A percentile compares a stretch with the other conserved stretches of the same genome.
phyloP scores from a whole-genome alignment of 2,797 vertebrate species.

The Muscicapa comitata region DNA sequence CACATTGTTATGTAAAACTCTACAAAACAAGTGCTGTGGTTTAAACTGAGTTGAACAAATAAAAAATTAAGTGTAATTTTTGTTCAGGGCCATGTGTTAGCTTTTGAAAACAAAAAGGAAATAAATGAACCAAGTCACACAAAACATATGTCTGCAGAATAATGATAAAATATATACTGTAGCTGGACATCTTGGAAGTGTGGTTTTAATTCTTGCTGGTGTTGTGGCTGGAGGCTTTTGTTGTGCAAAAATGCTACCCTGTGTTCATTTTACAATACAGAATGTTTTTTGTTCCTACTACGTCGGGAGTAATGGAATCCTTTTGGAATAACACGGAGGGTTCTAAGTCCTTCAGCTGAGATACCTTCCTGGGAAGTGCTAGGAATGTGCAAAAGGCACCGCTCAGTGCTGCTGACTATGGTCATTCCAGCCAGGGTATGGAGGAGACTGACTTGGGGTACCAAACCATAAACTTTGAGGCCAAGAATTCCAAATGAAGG shows the following conservation, averaged over 20 bases:
- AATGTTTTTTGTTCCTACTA: not conserved
- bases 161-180: constrained; percentile 11
- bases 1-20: constrained; percentile 33
- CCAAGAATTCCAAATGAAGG: not conserved
- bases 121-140: constrained; percentile 46
- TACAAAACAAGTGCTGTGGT: constrained; percentile 29
- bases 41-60: constrained; percentile 41
- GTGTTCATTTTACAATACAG: not conserved
- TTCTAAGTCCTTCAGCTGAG: not conserved
- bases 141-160: constrained; percentile 39
- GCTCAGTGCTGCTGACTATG: not conserved
- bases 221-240: constrained; percentile 41
- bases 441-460: not conserved
- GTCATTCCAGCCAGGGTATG: not conserved
- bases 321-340: not conserved
- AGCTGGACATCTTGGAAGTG: constrained; percentile 14
- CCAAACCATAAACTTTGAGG: not conserved
- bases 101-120: constrained; percentile 56
- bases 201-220: constrained; percentile 60
- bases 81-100: constrained; percentile 33
- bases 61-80: constrained; percentile 21
- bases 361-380: not conserved
- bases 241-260: not conserved
- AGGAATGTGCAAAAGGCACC: not conserved
- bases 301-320: not conserved